phyloP scores from a whole-genome alignment of 2,888 invertebrate genomes.

The Pherbina coryleti region DNA sequence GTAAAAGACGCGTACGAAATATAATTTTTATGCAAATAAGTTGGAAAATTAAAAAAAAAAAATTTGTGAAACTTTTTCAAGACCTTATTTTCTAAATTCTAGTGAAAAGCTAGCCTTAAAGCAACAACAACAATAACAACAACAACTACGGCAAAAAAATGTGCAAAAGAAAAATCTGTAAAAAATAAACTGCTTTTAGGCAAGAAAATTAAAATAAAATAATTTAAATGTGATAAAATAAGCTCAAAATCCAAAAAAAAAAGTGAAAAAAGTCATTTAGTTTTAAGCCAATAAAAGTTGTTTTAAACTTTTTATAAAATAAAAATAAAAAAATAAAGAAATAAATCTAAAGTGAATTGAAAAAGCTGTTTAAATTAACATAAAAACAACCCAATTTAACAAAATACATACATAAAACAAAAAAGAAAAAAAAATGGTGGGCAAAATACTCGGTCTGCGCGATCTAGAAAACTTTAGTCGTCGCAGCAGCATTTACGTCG shows the following conservation, averaged over 20 bases:
- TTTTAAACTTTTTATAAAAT: background rate
- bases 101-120: background rate
- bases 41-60: constrained; percentile 14
- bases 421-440: constrained; percentile 60
- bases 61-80: constrained; percentile 10
- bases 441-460: constrained; percentile 67
- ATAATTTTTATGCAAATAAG: background rate
- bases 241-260: background rate
- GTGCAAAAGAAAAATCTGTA: constrained; percentile 38
- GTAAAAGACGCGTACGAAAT: background rate
- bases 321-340: background rate
- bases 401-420: background rate
- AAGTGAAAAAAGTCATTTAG: constrained; percentile 2
- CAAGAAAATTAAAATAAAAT: background rate
- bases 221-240: constrained; percentile 4
- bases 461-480: constrained; percentile 69
- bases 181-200: constrained; percentile 12
- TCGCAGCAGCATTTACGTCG: constrained; percentile 69
- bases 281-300: constrained; percentile 29
- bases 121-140: background rate
- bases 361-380: constrained; percentile 1
- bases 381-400: background rate
- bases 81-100: constrained; percentile 4
- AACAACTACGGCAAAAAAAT: constrained; percentile 35
- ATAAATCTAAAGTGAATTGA: background rate